Evolutionary conservation across 1,140 invertebrate genomes (phyloP).

Genomic region (Reticulitermes speratus): DNA sequence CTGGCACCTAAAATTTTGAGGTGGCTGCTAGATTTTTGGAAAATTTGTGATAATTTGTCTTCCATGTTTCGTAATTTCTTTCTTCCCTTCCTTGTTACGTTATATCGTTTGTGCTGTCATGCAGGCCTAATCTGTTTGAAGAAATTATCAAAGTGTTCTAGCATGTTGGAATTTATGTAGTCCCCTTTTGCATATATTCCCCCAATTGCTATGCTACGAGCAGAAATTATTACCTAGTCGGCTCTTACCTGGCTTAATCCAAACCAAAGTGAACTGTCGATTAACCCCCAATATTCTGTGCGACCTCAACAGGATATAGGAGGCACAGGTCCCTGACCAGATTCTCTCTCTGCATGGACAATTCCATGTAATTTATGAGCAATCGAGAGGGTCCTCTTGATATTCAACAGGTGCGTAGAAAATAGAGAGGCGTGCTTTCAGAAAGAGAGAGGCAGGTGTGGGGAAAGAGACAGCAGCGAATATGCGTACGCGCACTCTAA

Average conservation of each 20-base stretch:
- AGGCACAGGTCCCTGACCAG: background rate
- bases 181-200: background rate
- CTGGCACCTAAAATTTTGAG: no score
- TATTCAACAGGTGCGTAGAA: constrained; percentile 6
- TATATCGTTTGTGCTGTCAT: no score
- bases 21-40: no score
- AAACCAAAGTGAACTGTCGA: background rate
- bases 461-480: background rate
- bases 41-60: no score
- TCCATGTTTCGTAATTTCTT: no score
- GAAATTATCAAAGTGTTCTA: no score
- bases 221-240: background rate
- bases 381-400: background rate
- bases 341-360: background rate
- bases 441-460: background rate
- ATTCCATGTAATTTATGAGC: constrained; percentile 8
- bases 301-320: background rate
- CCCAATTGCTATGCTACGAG: background rate
- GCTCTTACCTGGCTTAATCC: background rate
- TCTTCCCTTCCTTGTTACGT: no score
- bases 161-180: background rate
- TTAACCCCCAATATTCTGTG: background rate
- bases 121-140: no score
- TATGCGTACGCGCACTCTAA: background rate
- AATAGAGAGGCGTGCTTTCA: background rate